Base-by-base conservation (phyloP, 2,888 invertebrate genomes). In the Drosophila monieri region DNA sequence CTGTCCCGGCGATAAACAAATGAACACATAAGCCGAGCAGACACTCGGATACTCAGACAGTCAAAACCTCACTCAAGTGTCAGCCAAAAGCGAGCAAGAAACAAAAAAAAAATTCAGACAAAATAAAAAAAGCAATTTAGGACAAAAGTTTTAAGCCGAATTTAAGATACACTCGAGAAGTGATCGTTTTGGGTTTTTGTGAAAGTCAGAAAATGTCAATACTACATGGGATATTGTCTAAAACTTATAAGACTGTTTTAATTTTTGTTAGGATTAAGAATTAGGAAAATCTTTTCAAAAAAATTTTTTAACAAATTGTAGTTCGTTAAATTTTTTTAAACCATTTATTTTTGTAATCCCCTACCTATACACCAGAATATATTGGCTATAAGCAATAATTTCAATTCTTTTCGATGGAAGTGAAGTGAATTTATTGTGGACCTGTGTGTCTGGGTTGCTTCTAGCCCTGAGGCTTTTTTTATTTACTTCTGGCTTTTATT, bases 21-120 rank as follows among this genome's bases (percentile, higher is more conserved):
- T 73, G 71, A 80, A 84, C 59, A 86, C 72, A 72, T 84, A 86
- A 67, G 64, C 73, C 53, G 67, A 61, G 56, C 52, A 52, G 60
- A 73, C 70, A 49, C 52, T 53, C 39, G 37, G 72, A 30, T 43
- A 18, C 44, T 43, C 53, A 35, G 41, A 32, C 60, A 60, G 52
- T 49, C 59, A 61, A 48, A 62, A 64, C 62, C 67, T 64, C 44
- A 25, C 52, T 66, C 67, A 62, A 62, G 65, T 62, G 66, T 35
- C 62, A 43, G 52, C 44, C 51, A 37, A 72, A 61, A 39, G 32
- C 14, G 25, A 55, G 35, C 14, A 8, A 48, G 21, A 47, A 12
- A 35, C 9, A 30, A 52, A 25, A 23, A 18, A 23, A 54, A 18
- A 59, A 23, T 55, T 55, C 53, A 58, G 60, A 43, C 12, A 43